These are phyloP conservation scores for Cyaniris semiargus DNA, from an alignment of 2,888 invertebrate species.

Conservation along the genomic window DNA sequence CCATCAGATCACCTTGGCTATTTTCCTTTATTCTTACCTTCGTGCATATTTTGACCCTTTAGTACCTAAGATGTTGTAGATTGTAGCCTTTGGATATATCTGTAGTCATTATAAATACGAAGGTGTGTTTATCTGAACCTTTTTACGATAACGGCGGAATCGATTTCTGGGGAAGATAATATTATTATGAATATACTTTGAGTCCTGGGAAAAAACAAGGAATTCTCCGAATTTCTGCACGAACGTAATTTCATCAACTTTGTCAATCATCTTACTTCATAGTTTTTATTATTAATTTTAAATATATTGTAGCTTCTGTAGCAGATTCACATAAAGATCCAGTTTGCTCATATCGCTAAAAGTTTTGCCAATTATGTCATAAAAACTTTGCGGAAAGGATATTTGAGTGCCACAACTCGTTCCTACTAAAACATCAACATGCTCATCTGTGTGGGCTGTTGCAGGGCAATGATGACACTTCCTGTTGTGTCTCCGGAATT, in stretches of 20 bases:
- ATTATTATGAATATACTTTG: too few species aligned
- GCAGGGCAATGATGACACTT: conserved; percentile 52
- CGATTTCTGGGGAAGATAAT: too few species aligned
- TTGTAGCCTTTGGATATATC: too few species aligned
- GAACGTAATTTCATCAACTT: too few species aligned
- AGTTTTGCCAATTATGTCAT: background rate
- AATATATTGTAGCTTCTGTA: background rate
- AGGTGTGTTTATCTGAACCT: too few species aligned
- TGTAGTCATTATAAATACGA: too few species aligned
- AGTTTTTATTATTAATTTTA: too few species aligned
- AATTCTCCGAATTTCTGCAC: too few species aligned
- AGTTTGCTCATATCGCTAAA: background rate
- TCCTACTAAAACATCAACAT: conserved; percentile 1
- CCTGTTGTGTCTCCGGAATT: conserved; percentile 67
- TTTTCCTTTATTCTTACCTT: conserved; percentile 8
- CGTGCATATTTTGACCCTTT: background rate
- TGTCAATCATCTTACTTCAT: too few species aligned
- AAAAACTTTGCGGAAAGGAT: background rate
- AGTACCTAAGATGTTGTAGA: background rate
- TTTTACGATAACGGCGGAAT: too few species aligned
- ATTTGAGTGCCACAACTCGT: background rate
- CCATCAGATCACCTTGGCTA: conserved; percentile 10
- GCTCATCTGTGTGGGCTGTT: conserved; percentile 42
- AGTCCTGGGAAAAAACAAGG: too few species aligned
- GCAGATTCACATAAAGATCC: background rate